Evolutionary conservation across 2,888 invertebrate species (phyloP).

Genomic region (Icerya purchasi): DNA sequence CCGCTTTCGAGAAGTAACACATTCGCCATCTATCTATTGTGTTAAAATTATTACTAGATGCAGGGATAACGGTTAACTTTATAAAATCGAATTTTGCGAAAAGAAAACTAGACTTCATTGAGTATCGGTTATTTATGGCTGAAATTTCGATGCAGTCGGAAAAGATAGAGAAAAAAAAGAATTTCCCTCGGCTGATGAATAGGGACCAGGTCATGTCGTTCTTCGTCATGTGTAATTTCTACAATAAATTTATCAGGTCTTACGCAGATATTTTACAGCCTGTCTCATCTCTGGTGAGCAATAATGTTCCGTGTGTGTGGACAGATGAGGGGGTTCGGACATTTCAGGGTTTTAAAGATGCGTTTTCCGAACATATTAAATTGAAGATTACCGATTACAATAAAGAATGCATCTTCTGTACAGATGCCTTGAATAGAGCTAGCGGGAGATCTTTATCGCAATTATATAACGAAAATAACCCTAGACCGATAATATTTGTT

Average conservation of each 20-base stretch:
- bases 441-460: background rate
- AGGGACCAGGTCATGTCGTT: too few relatives aligned
- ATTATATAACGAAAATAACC: background rate
- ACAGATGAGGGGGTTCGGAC: background rate
- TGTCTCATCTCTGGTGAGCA: background rate
- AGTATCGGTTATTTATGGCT: too few relatives aligned
- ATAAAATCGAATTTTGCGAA: too few relatives aligned
- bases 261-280: background rate
- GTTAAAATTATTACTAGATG: too few relatives aligned
- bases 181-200: too few relatives aligned
- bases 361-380: background rate
- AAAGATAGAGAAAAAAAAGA: too few relatives aligned
- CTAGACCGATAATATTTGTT: background rate
- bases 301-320: background rate
- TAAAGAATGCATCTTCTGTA: background rate
- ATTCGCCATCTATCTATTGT: too few relatives aligned
- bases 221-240: too few relatives aligned
- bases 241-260: background rate
- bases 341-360: background rate
- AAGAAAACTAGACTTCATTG: too few relatives aligned
- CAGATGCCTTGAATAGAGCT: background rate
- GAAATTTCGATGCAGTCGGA: too few relatives aligned
- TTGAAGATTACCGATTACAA: background rate
- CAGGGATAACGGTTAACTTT: too few relatives aligned
- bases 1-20: too few relatives aligned